Evolutionary conservation across 2,113 vertebrate species (phyloP).

Genomic region (Thunnus thynnus): DNA sequence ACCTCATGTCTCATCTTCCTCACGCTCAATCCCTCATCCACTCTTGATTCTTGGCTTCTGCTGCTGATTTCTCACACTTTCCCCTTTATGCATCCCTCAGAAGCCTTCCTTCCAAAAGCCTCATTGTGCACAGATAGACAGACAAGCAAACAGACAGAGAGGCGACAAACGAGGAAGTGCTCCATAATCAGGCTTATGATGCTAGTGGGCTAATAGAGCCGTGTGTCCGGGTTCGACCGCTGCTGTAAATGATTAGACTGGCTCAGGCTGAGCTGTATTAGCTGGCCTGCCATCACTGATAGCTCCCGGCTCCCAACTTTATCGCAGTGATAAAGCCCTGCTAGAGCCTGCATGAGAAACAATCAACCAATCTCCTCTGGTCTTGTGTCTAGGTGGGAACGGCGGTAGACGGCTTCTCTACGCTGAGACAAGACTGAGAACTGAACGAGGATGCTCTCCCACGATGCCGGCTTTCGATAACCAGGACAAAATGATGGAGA

Average conservation of each 20-base stretch:
- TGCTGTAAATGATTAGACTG: conserved; percentile 73
- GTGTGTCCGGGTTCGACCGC: conserved; percentile 52
- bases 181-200: conserved; percentile 69
- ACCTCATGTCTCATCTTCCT: conserved; percentile 16
- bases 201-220: conserved; percentile 65
- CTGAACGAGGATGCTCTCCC: conserved; percentile 61
- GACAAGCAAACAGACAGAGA: conserved; percentile 49
- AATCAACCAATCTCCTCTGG: conserved; percentile 65
- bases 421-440: conserved; percentile 64
- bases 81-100: neutral
- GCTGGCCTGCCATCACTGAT: conserved; percentile 65
- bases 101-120: conserved; percentile 19
- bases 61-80: conserved; percentile 22
- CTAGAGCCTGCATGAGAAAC: conserved; percentile 66
- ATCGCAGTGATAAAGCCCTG: conserved; percentile 65
- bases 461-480: conserved; percentile 73
- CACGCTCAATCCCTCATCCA: neutral
- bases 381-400: conserved; percentile 54
- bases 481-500: conserved; percentile 10
- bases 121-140: conserved; percentile 17
- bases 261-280: conserved; percentile 75
- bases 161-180: conserved; percentile 35
- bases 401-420: conserved; percentile 20
- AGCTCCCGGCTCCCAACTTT: conserved; percentile 70
- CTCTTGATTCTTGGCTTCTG: conserved; percentile 11